A percentile compares a stretch with the other conserved stretches of the same genome.
phyloP scores from a whole-genome alignment of 2,113 vertebrate species.

The Callaeas wilsoni region DNA sequence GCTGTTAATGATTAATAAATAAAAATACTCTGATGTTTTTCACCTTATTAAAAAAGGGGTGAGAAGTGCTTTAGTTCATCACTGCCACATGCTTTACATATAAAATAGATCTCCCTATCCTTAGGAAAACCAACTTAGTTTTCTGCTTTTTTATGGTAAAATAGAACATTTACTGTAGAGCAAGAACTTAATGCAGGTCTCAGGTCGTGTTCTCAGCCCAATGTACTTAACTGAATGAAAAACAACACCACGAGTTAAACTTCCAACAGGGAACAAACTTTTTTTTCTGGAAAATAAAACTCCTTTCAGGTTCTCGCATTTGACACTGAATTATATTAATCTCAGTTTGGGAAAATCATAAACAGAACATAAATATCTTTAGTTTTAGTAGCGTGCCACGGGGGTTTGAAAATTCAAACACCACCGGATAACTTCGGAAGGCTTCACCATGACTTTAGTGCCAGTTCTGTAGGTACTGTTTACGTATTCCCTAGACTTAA shows the following conservation, averaged over 20 bases:
- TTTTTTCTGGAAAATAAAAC: neutral
- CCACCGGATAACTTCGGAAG: neutral
- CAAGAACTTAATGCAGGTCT: neutral
- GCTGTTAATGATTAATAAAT: neutral
- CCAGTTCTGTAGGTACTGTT: neutral
- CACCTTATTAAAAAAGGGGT: neutral
- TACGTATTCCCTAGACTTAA: neutral
- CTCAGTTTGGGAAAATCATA: neutral
- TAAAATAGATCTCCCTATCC: neutral
- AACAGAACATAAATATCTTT: neutral
- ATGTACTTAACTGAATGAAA: neutral
- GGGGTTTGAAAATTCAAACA: neutral
- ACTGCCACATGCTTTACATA: neutral
- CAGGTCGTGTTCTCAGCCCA: neutral
- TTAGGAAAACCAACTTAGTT: neutral
- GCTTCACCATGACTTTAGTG: fast-evolving
- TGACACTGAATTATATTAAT: neutral
- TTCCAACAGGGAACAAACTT: neutral
- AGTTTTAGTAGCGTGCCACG: fast-evolving
- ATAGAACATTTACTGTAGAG: neutral
- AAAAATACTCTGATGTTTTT: neutral
- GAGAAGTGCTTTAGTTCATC: neutral
- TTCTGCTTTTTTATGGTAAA: neutral
- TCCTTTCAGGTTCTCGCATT: neutral
- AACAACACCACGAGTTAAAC: neutral